These are phyloP conservation scores for Magallana gigas DNA, from an alignment of 1,140 invertebrate species.

Conservation along the genomic window DNA sequence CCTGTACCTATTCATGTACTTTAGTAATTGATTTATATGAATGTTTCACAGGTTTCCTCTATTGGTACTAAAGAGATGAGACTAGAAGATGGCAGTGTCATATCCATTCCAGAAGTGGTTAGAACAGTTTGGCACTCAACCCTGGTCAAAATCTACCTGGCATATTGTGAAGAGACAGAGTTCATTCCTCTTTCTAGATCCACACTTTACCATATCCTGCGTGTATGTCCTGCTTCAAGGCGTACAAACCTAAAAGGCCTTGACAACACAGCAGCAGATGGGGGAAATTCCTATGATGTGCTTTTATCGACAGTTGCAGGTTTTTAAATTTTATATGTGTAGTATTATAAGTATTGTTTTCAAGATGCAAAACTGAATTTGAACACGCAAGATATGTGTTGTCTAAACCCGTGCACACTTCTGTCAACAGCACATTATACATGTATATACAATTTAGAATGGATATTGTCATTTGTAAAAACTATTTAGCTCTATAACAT, in stretches of 20 bases:
- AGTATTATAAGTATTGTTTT: background rate
- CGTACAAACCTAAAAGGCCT: constrained; percentile 31
- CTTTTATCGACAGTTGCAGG: background rate
- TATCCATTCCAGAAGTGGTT: constrained; percentile 6
- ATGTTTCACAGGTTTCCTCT: constrained; percentile 18
- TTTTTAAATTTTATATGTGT: background rate
- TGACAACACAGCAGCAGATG: constrained; percentile 40
- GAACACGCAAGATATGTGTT: background rate
- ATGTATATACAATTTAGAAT: too few species aligned
- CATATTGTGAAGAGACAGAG: too few species aligned
- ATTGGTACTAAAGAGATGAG: constrained; percentile 18
- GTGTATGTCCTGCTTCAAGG: too few species aligned
- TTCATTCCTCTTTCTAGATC: too few species aligned
- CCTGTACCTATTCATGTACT: too few species aligned
- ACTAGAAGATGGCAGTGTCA: background rate
- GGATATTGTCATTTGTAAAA: background rate
- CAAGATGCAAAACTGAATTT: background rate
- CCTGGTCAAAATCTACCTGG: too few species aligned
- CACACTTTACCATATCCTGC: too few species aligned
- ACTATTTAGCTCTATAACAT: background rate
- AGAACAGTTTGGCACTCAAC: constrained; percentile 25
- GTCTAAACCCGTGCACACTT: too few species aligned
- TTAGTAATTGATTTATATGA: too few species aligned
- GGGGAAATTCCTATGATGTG: background rate
- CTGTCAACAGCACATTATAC: too few species aligned